phyloP scores from a whole-genome alignment of 2,797 vertebrate species.

The Gila robusta region DNA sequence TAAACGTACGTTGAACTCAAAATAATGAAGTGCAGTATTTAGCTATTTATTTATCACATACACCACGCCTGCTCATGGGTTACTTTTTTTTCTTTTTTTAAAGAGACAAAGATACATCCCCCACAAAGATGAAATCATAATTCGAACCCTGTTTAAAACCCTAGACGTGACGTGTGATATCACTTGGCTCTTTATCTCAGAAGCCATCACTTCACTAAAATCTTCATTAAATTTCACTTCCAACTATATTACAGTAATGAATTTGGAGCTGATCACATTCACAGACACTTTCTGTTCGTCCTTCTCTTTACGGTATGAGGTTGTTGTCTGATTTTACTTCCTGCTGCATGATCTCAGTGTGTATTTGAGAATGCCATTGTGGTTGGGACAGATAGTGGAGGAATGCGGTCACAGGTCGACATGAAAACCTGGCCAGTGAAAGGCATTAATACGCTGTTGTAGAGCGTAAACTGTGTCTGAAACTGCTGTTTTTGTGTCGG shows the following conservation, averaged over 20 bases:
- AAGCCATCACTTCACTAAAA: neutral
- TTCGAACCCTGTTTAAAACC: no score
- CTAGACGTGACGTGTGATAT: neutral
- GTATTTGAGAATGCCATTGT: neutral
- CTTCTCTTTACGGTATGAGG: neutral
- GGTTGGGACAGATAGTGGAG: neutral
- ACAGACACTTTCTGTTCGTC: neutral
- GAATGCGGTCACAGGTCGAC: neutral
- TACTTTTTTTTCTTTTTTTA: no score
- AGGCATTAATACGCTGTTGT: neutral
- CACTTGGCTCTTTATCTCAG: neutral
- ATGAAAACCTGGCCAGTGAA: neutral
- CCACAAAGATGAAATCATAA: no score
- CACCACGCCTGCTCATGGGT: no score
- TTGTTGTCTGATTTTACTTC: constrained; percentile 10
- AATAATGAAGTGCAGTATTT: no score
- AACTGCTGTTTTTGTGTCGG: neutral
- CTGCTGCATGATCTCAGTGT: neutral
- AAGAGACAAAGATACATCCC: no score
- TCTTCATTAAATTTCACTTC: neutral
- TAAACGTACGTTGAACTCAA: no score
- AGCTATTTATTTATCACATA: no score
- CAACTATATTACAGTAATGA: neutral
- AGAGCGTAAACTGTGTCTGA: neutral
- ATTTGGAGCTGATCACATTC: neutral